These are phyloP conservation scores for Andrena minutula DNA, from an alignment of 2,888 invertebrate genomes.

Conservation along the genomic window DNA sequence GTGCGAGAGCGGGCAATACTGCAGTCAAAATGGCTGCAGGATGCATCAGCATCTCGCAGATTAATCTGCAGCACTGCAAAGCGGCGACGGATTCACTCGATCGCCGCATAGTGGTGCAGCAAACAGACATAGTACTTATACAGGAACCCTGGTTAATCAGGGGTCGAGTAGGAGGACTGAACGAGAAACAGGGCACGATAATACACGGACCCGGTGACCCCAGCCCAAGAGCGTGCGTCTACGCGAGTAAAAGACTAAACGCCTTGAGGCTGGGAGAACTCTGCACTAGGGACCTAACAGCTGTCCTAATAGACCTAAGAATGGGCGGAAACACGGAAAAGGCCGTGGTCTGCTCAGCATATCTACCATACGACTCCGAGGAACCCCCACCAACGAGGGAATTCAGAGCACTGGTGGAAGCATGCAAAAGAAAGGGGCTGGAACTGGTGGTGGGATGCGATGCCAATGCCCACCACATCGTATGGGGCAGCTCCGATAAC, in stretches of 20 bases:
- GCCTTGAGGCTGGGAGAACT: too few species aligned
- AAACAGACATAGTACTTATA: background rate
- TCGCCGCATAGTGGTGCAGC: background rate
- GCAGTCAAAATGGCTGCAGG: background rate
- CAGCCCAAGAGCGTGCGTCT: too few species aligned
- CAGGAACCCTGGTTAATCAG: background rate
- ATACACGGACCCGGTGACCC: too few species aligned
- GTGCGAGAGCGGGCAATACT: too few species aligned
- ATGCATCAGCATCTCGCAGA: constrained; percentile 2
- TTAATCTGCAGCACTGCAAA: background rate
- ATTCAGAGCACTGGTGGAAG: background rate
- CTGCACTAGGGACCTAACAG: too few species aligned
- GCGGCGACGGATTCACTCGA: background rate
- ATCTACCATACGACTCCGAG: background rate
- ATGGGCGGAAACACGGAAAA: background rate
- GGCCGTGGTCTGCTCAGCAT: background rate
- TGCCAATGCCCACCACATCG: background rate
- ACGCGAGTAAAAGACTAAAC: too few species aligned
- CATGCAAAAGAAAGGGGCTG: background rate
- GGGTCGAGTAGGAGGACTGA: background rate
- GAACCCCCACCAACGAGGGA: background rate
- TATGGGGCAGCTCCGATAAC: background rate
- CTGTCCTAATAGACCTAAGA: too few species aligned
- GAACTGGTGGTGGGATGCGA: background rate
- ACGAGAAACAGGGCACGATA: too few species aligned